Evolutionary conservation across 64 coral and sea anemone species (phyloP).

Genomic region (Porites australiensis): DNA sequence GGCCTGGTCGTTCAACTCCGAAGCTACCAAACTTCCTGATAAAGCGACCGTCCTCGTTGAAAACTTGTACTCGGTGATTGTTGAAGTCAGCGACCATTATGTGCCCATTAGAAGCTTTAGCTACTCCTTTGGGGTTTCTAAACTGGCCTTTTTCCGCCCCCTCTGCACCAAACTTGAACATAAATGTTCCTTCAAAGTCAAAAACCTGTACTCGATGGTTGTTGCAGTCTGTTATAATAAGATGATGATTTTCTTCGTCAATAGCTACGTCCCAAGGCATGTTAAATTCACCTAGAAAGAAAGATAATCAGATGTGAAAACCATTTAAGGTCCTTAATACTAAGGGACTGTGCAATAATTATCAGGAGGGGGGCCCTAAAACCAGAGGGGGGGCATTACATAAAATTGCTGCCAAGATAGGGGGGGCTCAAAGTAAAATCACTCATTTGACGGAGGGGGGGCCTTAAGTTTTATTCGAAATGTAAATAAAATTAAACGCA

Average conservation of each 20-base stretch:
- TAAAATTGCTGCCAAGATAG: too few species aligned
- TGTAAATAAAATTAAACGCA: too few species aligned
- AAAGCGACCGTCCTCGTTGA: constrained; percentile 97
- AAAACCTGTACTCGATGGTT: constrained; percentile 97
- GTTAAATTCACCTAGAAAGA: constrained; percentile 69
- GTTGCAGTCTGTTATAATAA: constrained; percentile 91
- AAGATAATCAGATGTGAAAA: neutral
- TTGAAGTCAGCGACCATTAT: constrained; percentile 95
- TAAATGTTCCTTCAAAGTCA: constrained; percentile 84
- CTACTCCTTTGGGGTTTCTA: constrained; percentile 83
- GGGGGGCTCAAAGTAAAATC: too few species aligned
- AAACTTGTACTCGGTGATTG: constrained; percentile 92
- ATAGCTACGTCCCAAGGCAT: constrained; percentile 92
- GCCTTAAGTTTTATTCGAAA: too few species aligned
- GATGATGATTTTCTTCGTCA: constrained; percentile 84
- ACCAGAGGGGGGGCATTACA: too few species aligned
- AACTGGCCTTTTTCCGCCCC: constrained; percentile 89
- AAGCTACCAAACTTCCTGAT: constrained; percentile 89
- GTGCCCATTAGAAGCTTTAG: constrained; percentile 70
- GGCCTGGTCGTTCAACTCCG: constrained; percentile 49
- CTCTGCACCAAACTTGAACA: constrained; percentile 94
- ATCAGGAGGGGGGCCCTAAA: too few species aligned
- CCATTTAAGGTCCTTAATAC: too few species aligned
- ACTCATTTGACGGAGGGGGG: too few species aligned
- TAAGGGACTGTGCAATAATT: too few species aligned